Base-by-base conservation (phyloP, 2,888 invertebrate genomes). In the Acanthococcus lagerstroemiae region DNA sequence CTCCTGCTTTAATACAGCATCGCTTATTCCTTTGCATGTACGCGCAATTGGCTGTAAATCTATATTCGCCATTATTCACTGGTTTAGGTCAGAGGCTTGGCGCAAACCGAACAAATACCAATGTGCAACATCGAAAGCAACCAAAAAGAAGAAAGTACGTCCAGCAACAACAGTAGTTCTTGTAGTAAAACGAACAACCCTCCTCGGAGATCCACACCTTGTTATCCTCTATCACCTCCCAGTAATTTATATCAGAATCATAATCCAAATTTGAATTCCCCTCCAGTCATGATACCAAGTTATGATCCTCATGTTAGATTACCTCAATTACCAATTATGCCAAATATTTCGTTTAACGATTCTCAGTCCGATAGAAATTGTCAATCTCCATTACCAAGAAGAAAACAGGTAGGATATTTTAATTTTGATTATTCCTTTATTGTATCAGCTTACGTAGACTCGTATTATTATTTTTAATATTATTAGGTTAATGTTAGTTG, bases 341-440 rank as follows among this genome's bases (percentile, higher is more conserved):
- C 77, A 48, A 74, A 76, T 66, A 80, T 73, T 77, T 77, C 74
- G 69, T 77, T 81, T 77, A 63, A 63, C 58, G 63, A 63, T 52
- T 54, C 63, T 27, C 63, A 63, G 25, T 54, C 52, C 22, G 63
- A 63, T 30, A 68, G 72, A 22, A 72, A 81, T 73, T 87, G 88
- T 71, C 83, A 84, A 65, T 89, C 88, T 67, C 90, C 89, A n/a
- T 82, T 87, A 78, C 88, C 90, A 1, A 80, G 91, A 68, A 80
- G 91, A 69, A 91, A 91, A 73, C 91, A 76, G 74, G 76, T 75
- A 67, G 68, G 68, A 24, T 15, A 22, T 12, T 52, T 4, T 45
- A 5, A 45, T 15, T 17, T 45, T 45, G 15, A n/a, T n/a, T n/a
- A n/a, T n/a, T n/a, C n/a, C n/a, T n/a, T n/a, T n/a, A n/a, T n/a